Base-by-base conservation (phyloP, 1,140 invertebrate species). In the Rhagoletis pomonella region DNA sequence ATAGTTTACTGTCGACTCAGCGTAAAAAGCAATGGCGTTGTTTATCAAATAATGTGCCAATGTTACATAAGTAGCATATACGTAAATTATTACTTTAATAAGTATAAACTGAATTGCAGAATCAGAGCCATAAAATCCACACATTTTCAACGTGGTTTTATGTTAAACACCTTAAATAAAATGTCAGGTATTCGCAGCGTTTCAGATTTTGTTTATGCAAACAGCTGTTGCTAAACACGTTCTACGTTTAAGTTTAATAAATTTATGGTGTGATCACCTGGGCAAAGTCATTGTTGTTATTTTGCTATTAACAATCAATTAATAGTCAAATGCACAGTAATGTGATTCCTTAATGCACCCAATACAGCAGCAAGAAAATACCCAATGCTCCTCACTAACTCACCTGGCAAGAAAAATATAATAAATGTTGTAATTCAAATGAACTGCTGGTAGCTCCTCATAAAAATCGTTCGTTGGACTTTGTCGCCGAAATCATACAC, bases 201-300 rank as follows among this genome's bases (percentile, higher is more conserved):
- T 17, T 10, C 17, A 17, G 12, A 47, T 47, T 6, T 14, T 55
- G 12, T 44, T 81, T 55, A 17, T 81, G 44, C 6, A 29, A 81
- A 55, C 73, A 81, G 73, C 73, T 81, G 73, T 81, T 81, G 5
- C 73, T 50, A 81, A 81, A 77, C 44, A 50, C 44, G 44, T 77
- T 77, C 50, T 77, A 77, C 50, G 14, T 44, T 77, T 4, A 62
- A 9, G n/a, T 14, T 62, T 4, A n/a, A n/a, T 6, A 77, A 9
- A 3, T 44, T 73, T 9, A 14, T 10, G 42, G 42, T 73, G 17
- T 44, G 50, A 77, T 0, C 47, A 50, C 12, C 14, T 1, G 65
- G 67, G 1, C 44, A 77, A 77, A 42, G 69, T 77, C 39, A 58
- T 14, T 42, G 1, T 12, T 47, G 39, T 17, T 69, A 5, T 47